Evolutionary conservation across 2,888 invertebrate genomes (phyloP), one percentile per base, ranked within the genome.

Genomic region (Mesorhabditis belari): DNA sequence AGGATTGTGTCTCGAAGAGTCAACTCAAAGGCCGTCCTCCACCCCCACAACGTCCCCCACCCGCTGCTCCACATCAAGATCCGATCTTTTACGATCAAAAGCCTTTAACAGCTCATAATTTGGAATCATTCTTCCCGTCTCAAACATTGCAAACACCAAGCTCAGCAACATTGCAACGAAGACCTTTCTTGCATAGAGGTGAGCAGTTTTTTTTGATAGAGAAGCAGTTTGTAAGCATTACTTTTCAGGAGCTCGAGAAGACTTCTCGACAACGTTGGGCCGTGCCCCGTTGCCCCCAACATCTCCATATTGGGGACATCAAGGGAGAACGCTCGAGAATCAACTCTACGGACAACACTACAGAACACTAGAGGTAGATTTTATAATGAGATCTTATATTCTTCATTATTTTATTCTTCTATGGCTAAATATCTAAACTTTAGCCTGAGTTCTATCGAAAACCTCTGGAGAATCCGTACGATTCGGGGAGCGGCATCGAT

Each of bases 11-110:
- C 3, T 29, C 29, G 49, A 49, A 50, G 6, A 26, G 44, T 24
- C 26, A 49, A n/a, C 54, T 60, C 50, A 29, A 57, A 49, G 69
- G 68, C 29, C 73, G 64, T 35, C 77, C 77, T 28, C 77, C 75
- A 24, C 77, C 77, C 25, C 77, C 77, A 23, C 61, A 70, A 19
- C 72, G 76, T 58, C 76, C 76, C 23, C 69, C 67, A 53, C 77
- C 76, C 54, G 63, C 64, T 27, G 72, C 75, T 23, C 77, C 77
- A 9, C 51, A 9, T 35, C 44, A 35, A 35, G 44, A 35, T 35
- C 44, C 44, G 44, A 35, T 35, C 12, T 35, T 17, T n/a, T 35
- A 35, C 44, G 44, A 35, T 35, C 44, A 35, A 35, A 35, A 35
- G n/a, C 12, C 44, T n/a, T n/a, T 35, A n/a, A 35, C 44, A 35